Base-by-base conservation (phyloP, 1,140 invertebrate genomes). In the Heliconius eleuchia region DNA sequence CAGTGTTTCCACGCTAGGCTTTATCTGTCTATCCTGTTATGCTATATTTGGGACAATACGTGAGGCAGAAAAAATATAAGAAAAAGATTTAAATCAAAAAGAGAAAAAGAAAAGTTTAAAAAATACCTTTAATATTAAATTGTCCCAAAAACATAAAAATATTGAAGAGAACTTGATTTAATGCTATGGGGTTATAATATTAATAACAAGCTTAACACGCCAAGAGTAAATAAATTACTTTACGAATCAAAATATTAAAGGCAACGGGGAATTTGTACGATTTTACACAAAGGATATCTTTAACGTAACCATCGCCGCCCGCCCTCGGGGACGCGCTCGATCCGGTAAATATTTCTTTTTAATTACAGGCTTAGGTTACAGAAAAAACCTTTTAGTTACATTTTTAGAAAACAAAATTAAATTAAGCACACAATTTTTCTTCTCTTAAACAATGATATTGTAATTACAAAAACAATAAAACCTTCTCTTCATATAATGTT, bases 251-350 rank as follows among this genome's bases (percentile, higher is more conserved):
- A 30, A 66, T 66, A 66, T 66, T 66, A 66, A 66, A 23, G 27
- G 27, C 60, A 16, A 3, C 60, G 3, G 57, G 3, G 57, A 60
- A 66, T 66, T 66, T 66, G 60, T 66, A 66, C 60, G 23, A 66
- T 30, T 66, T 66, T 30, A 27, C 60, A 66, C 60, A 66, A 66
- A 66, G 60, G 27, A 66, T 66, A 66, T 66, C 60, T 66, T 66
- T 66, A 27, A 30, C 60, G 60, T 30, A 27, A 27, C 60, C 60
- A 66, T 30, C 1, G 23, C 60, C 60, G 13, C 23, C 60, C 27
- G 27, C 60, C 60, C 60, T 66, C 60, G 27, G 55, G 55, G 55
- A 66, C 60, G 60, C 60, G 16, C 60, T 30, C 60, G 60, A 66
- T 66, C 60, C 13, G 27, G 60, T n/a, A 66, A 66, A 66, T 66